A percentile compares a stretch with the other conserved stretches of the same genome.
Conservation (phyloP, 2,888 invertebrate species). For the Eugnorisma glareosa region DNA sequence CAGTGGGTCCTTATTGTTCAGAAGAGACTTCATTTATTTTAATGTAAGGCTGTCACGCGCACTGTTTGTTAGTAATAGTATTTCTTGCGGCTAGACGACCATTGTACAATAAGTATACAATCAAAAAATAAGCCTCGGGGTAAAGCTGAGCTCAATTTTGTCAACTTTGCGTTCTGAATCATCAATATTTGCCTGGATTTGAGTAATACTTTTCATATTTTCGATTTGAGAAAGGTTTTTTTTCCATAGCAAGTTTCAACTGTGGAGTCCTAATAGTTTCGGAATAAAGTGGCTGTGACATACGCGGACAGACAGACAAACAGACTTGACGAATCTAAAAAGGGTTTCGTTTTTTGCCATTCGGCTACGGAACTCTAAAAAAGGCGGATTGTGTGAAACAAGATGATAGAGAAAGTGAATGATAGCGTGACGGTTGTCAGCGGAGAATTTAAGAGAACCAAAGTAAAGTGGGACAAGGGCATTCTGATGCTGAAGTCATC, state of each 20-base stretch:
- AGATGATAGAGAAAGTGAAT: neutral
- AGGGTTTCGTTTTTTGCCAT: too few species aligned
- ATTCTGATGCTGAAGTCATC: neutral
- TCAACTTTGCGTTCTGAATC: neutral
- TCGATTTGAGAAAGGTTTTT: neutral
- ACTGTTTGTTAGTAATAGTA: slow-evolving; percentile 21
- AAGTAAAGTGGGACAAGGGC: neutral
- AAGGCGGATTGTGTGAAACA: neutral
- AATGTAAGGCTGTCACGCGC: slow-evolving; percentile 38
- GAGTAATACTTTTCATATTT: neutral
- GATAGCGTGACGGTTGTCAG: neutral
- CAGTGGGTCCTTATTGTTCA: slow-evolving; percentile 30
- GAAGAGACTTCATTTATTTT: slow-evolving; percentile 48
- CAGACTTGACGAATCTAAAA: too few species aligned
- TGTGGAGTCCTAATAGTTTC: too few species aligned
- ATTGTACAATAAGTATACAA: slow-evolving; percentile 5
- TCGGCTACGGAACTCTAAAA: too few species aligned
- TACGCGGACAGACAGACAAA: too few species aligned
- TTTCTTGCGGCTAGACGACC: slow-evolving; percentile 15
- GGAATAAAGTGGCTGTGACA: too few species aligned
- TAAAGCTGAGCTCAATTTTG: neutral
- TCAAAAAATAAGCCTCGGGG: neutral
- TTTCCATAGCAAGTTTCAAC: too few species aligned
- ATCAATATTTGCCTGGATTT: slow-evolving; percentile 1
- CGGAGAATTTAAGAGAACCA: neutral